Base-by-base conservation (phyloP, 2,888 invertebrate genomes). In the Liodrosophila aerea region DNA sequence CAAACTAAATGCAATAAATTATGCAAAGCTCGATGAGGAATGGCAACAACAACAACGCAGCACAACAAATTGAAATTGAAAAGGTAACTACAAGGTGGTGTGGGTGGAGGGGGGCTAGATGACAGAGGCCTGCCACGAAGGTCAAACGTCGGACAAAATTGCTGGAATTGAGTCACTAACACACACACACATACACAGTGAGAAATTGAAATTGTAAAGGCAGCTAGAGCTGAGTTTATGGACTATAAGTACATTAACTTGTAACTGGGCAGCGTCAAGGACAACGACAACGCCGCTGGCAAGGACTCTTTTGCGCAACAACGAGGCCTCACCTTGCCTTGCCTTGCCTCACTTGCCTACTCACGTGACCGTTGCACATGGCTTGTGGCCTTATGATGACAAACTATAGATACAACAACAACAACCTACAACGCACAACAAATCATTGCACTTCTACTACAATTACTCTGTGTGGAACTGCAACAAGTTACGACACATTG, bases 1-100 rank as follows among this genome's bases (percentile, higher is more conserved):
- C 64, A 71, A 84, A 62, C 68, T 74, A 74, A 84, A 68, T 76
- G 85, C 77, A 81, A 77, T 84, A 81, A 84, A 81, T 84, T 84
- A 77, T 77, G 81, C 84, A 77, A 81, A 63, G 34, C 11, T 30
- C 63, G 51, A 54, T 66, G 69, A 66, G 49, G 31, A 45, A 59
- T 31, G 40, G 47, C 52, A 45, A 22, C 49, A 46, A 52, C 57
- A 56, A 51, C 34, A 50, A n/a, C n/a, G n/a, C n/a, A n/a, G n/a
- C n/a, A n/a, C n/a, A 51, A 65, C 45, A 70, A 77, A 70, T 49
- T 51, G 44, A 61, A 64, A 60, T 59, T 36, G 49, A 71, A 71
- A 67, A 57, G 40, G 45, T 54, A 63, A n/a, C 18, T 4, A 52
- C n/a, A 16, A 3, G 7, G 9, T 1, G 13, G 11, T 18, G 30